A percentile compares a stretch with the other conserved stretches of the same genome.
Conservation (phyloP, 2,113 vertebrate genomes). For the Leptocoma aspasia region DNA sequence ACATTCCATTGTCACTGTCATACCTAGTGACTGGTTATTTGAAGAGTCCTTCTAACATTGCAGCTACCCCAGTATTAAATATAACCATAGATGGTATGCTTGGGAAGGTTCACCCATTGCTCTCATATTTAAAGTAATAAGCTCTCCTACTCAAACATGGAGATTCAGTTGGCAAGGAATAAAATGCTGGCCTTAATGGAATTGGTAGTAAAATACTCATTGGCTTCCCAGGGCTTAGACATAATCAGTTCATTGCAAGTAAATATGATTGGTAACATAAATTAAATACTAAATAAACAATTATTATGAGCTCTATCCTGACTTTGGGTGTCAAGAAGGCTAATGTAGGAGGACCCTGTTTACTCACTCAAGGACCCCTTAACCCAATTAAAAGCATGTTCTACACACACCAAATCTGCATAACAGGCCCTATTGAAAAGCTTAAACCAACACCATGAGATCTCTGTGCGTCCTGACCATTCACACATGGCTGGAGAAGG, state of each 20-base stretch:
- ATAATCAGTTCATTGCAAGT: background rate
- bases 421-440: background rate
- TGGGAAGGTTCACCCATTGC: background rate
- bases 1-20: background rate
- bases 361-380: background rate
- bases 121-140: background rate
- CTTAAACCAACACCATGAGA: background rate
- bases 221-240: background rate
- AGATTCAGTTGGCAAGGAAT: background rate
- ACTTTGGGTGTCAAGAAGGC: background rate
- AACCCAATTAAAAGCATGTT: background rate
- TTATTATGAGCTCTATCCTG: background rate
- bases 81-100: background rate
- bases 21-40: background rate
- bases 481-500: fast-evolving
- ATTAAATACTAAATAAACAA: slow-evolving; percentile 13
- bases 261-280: background rate
- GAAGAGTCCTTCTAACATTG: background rate
- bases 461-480: background rate
- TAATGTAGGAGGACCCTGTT: background rate
- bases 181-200: background rate
- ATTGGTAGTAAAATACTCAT: slow-evolving; percentile 7
- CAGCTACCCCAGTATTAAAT: background rate
- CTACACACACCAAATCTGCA: background rate
- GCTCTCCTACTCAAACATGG: background rate